These are phyloP conservation scores for Actinia tenebrosa DNA, from an alignment of 64 coral and sea anemone genomes.

Conservation along the genomic window DNA sequence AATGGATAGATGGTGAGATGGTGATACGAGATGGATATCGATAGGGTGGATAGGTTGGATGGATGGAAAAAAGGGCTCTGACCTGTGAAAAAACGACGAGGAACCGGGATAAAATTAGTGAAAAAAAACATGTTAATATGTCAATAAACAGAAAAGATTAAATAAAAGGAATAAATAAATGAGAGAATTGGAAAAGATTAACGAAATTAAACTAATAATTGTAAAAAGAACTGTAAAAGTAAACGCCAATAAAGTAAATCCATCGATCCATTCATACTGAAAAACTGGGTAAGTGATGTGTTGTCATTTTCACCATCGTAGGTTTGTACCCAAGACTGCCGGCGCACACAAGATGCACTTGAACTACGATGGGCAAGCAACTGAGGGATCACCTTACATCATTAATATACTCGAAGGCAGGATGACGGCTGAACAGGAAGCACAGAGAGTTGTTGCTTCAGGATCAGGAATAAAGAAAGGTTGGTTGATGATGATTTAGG, in stretches of 20 bases:
- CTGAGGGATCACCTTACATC: conserved; percentile 65
- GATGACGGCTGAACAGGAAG: conserved; percentile 5
- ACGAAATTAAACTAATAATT: background rate
- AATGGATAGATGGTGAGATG: background rate
- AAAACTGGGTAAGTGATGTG: background rate
- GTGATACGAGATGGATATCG: too few relatives aligned
- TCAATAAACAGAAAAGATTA: too few relatives aligned
- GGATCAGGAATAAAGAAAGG: conserved; percentile 65
- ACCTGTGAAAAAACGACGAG: background rate
- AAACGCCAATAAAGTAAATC: background rate
- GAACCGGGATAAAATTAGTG: background rate
- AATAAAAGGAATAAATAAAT: too few relatives aligned
- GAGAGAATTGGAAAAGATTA: too few relatives aligned
- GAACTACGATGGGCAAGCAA: conserved; percentile 34
- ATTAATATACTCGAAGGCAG: conserved; percentile 56
- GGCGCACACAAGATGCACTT: conserved; percentile 54
- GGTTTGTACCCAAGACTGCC: conserved; percentile 59
- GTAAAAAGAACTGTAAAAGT: too few relatives aligned
- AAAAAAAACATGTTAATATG: too few relatives aligned
- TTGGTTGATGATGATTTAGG: conserved; percentile 4
- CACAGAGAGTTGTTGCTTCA: conserved; percentile 46
- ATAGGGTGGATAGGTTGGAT: background rate
- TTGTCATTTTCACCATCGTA: conserved; percentile 24
- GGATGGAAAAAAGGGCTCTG: background rate
- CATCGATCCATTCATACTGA: background rate